Evolutionary conservation across 2,113 vertebrate genomes (phyloP).

Genomic region (Apaloderma vittatum): DNA sequence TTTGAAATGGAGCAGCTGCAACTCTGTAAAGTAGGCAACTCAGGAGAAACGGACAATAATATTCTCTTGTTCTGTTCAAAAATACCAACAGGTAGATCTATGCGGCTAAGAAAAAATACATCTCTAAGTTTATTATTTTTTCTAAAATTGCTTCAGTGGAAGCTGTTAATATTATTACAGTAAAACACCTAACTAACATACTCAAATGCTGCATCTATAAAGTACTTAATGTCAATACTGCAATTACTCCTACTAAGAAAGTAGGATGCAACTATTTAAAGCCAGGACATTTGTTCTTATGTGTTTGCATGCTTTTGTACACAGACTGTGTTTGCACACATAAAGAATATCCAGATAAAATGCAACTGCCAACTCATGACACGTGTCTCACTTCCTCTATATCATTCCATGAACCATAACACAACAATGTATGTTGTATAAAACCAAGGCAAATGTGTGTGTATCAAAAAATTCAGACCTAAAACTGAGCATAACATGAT

Average conservation of each 20-base stretch:
- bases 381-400: not conserved
- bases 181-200: not conserved
- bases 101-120: not conserved
- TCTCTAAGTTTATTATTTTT: not conserved
- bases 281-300: not conserved
- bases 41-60: not conserved
- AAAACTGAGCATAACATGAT: not conserved
- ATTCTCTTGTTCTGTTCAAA: not conserved
- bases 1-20: not conserved
- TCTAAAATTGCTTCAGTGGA: not conserved
- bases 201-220: not conserved
- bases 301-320: not conserved
- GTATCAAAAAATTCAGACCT: not conserved
- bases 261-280: not conserved
- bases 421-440: not conserved
- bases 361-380: not conserved
- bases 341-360: not conserved
- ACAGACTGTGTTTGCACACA: not conserved
- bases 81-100: not conserved
- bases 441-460: not conserved
- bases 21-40: not conserved
- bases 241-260: not conserved
- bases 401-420: not conserved
- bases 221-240: not conserved
- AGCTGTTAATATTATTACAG: not conserved